Evolutionary conservation across 2,888 invertebrate species (phyloP).

Genomic region (Drosophila nr. medialis): DNA sequence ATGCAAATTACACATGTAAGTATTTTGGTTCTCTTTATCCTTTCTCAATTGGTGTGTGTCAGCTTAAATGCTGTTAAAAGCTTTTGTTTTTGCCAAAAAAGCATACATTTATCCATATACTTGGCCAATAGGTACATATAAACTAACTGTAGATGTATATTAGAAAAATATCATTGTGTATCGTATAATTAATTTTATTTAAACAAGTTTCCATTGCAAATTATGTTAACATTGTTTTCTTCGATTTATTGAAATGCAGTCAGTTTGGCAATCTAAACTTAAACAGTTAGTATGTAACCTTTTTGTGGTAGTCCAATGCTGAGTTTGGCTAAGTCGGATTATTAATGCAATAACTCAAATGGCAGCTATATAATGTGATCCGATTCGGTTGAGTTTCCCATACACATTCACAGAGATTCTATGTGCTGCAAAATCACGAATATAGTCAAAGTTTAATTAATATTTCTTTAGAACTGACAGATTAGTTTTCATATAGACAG

Average conservation of each 20-base stretch:
- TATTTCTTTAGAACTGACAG: neutral
- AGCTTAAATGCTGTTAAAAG: neutral
- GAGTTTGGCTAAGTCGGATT: neutral
- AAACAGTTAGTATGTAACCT: neutral
- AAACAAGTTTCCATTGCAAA: neutral
- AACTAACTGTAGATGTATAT: neutral
- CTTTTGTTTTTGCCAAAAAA: neutral
- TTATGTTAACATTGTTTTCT: neutral
- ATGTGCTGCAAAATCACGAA: neutral
- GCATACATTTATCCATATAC: neutral
- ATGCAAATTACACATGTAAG: slow-evolving; percentile 72
- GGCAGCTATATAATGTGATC: neutral
- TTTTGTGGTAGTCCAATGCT: neutral
- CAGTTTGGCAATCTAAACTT: neutral
- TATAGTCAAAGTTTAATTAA: neutral
- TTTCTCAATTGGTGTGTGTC: neutral
- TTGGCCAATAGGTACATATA: neutral
- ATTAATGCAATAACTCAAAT: neutral
- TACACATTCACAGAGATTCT: neutral
- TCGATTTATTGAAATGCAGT: neutral
- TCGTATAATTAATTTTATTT: neutral
- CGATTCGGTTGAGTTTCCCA: neutral
- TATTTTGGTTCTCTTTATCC: slow-evolving; percentile 11
- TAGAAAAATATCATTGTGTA: neutral
- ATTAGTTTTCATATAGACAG: neutral